Evolutionary conservation across 2,797 vertebrate species (phyloP), one percentile per base, ranked within the genome.

Genomic region (Bradypus variegatus): DNA sequence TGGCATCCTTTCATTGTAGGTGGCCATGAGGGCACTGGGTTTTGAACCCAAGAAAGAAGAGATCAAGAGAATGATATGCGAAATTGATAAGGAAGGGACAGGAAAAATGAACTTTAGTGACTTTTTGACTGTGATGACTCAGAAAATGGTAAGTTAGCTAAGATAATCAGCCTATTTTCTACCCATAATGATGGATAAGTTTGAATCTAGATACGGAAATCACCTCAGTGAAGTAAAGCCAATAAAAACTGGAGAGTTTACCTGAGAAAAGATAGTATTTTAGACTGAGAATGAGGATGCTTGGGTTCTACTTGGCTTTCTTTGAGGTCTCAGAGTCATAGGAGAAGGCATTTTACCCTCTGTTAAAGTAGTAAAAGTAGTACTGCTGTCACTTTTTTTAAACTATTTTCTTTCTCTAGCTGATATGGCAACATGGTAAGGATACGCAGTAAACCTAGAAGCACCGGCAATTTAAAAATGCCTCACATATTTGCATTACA

Each of bases 11-110:
- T 94, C 73, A 38, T 38, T 95, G 65, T 95, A 99, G 99, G 99
- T 99, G 48, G 98, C 98, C 33, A 99, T 99, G 99, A 98, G 99
- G 96, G 98, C 99, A 1, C 97, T 99, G 79, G 99, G 99, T 1
- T 99, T 99, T 95, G 99, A 99, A 94, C 99, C 99, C 8, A 99
- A 98, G 96, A 99, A 99, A 95, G 99, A 99, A 96, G 99, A 99
- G 96, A 99, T 99, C 95, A 99, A 99, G 97, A 99, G 98, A 97
- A 99, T 99, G 97, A 98, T 98, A 53, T 96, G 97, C 3, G 98
- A 99, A 87, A 98, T 99, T 9, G 98, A 99, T 95, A 99, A 99
- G 77, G 98, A 99, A 9, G 97, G 98, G 41, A 98, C 98, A 6
- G 98, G 99, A 90, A 99, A 98, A 96, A 99, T 99, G 96, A 98